A percentile compares a stretch with the other conserved stretches of the same genome.
Evolutionary conservation across 2,113 vertebrate genomes (phyloP).

Genomic region (Coptodon rendalli): DNA sequence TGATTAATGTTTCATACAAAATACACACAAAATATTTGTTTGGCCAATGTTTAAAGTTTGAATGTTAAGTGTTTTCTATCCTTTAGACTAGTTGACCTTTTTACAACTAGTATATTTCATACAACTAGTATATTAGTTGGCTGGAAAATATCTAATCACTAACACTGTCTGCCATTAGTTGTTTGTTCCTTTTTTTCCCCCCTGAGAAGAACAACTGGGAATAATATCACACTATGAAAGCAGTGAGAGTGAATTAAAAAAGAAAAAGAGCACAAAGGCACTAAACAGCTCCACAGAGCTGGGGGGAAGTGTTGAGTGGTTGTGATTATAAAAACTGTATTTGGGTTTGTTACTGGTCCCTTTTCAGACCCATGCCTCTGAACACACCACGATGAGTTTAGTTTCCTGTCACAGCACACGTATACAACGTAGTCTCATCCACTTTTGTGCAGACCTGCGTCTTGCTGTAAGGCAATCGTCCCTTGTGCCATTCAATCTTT

Average conservation of each 20-base stretch:
- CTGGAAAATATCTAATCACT: not conserved
- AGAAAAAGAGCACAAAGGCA: not conserved
- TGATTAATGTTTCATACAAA: not conserved
- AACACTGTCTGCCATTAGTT: not conserved
- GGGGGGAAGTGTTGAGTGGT: not conserved
- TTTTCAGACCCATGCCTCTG: not conserved
- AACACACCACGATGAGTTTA: not conserved
- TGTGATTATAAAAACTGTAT: not conserved
- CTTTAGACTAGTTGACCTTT: not conserved
- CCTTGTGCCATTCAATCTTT: not conserved
- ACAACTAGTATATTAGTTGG: not conserved
- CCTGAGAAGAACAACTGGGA: not conserved
- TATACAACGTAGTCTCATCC: not conserved
- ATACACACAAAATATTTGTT: not conserved
- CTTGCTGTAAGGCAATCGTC: not conserved
- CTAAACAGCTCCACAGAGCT: not conserved
- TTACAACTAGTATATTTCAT: not conserved
- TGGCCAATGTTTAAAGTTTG: not conserved
- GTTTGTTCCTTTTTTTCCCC: accelerated
- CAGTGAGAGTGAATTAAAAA: not conserved
- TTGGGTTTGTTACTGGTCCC: not conserved
- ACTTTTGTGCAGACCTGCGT: not conserved
- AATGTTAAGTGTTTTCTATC: not conserved
- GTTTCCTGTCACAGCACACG: not conserved
- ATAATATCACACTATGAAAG: not conserved